Evolutionary conservation across 2,797 vertebrate genomes (phyloP), one percentile per base, ranked within the genome.

Genomic region (Sarcoramphus papa): DNA sequence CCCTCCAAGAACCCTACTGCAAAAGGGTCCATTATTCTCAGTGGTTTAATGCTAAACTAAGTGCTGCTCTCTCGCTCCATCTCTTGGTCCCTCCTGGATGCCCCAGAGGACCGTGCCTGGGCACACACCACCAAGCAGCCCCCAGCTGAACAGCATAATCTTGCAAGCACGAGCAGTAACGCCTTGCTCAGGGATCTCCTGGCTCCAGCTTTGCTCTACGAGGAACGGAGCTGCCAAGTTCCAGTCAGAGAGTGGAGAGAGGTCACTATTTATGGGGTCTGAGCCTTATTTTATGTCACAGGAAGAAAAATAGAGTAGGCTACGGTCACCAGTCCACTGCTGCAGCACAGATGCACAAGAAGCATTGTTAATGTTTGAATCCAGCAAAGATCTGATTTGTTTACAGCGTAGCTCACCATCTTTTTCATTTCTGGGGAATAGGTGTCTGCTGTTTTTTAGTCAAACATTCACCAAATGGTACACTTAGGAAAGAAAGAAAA

Each of bases 381-480:
- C 69, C 69, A 92, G 47, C 31, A 43, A 90, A 78, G 62, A 84
- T 31, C 10, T 88, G 27, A 4, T 64, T 90, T 90, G 65, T 95
- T 95, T 93, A 86, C 28, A 70, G 68, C 0, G 0, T 59, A 70
- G 35, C 63, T 86, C 0, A 0, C n/a, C 35, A 10, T 37, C 35
- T 78, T 91, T 88, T 81, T 64, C 1, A 4, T 79, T 96, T 86
- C 91, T 88, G 51, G 69, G 76, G 54, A 75, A 90, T 86, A 91
- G 73, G 81, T 83, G 40, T 77, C 77, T 93, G 68, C 54, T 88
- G n/a, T 4, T 70, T 79, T 95, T 78, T 30, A 67, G 50, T 69
- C 57, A 68, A 77, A 62, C 6, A 12, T 56, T 79, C 47, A n/a
- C 50, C 74, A 53, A 90, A 88, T 28, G 37, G 40, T 72, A 31